Conservation (phyloP, 2,797 vertebrate species). For the Pristis pectinata region DNA sequence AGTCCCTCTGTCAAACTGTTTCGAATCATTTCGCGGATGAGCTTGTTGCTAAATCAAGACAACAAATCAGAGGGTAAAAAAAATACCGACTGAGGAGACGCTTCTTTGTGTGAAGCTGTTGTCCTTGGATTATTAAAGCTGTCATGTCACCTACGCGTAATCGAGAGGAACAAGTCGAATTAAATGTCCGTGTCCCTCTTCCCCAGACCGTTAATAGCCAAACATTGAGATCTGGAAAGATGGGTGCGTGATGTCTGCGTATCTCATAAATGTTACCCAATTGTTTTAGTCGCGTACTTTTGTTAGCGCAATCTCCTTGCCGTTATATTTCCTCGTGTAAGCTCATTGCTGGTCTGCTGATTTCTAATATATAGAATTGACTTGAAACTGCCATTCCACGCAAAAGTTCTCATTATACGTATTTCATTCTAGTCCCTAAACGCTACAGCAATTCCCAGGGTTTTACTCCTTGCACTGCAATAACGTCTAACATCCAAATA, state of each 20-base stretch:
- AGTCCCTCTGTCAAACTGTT: not conserved
- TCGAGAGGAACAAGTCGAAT: not conserved
- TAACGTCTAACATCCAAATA: not conserved
- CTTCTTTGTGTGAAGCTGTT: not conserved
- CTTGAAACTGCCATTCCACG: not conserved
- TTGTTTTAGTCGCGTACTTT: not conserved
- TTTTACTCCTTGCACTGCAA: not conserved
- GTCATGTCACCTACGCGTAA: not conserved
- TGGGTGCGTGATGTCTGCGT: not conserved
- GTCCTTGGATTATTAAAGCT: conserved; percentile 18
- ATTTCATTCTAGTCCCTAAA: not conserved
- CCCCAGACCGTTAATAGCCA: not conserved
- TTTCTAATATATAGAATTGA: not conserved
- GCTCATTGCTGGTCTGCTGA: not conserved
- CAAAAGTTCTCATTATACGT: not conserved
- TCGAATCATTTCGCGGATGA: not conserved
- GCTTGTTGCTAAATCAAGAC: conserved; percentile 21
- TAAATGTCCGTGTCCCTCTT: not conserved
- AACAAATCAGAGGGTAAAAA: not conserved
- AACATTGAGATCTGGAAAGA: not conserved
- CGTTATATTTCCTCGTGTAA: not conserved
- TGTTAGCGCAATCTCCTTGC: no score
- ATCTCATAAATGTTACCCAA: not conserved
- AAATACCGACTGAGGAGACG: not conserved
- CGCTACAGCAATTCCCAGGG: not conserved